These are phyloP conservation scores for Cataglyphis cursor DNA, from an alignment of 2,888 invertebrate genomes.

Conservation along the genomic window DNA sequence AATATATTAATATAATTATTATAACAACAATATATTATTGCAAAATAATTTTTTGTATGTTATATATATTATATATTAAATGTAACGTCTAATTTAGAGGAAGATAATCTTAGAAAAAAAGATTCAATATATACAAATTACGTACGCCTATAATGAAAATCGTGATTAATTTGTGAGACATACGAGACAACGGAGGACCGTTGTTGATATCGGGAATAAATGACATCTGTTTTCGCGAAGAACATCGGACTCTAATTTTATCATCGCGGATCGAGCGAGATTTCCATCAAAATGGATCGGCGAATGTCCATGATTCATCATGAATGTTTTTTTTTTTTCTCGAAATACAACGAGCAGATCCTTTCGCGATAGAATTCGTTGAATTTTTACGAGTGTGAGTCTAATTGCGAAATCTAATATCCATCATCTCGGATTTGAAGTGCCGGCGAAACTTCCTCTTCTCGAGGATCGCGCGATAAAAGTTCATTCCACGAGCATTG, in stretches of 20 bases:
- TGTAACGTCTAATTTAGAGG: neutral
- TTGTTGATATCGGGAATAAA: slow-evolving; percentile 22
- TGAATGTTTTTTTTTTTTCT: neutral
- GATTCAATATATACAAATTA: neutral
- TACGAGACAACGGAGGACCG: neutral
- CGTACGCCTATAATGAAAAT: neutral
- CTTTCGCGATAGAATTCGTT: slow-evolving; percentile 17
- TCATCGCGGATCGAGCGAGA: neutral
- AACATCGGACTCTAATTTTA: slow-evolving; percentile 32
- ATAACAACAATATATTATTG: neutral
- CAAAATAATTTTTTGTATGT: neutral
- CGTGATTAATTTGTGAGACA: neutral
- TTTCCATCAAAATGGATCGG: slow-evolving; percentile 15
- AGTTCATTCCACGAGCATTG: slow-evolving; percentile 46
- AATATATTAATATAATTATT: neutral
- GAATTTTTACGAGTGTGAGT: slow-evolving; percentile 32
- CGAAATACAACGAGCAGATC: neutral
- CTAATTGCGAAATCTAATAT: neutral
- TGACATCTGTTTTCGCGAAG: neutral
- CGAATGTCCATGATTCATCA: slow-evolving; percentile 3
- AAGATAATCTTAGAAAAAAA: neutral
- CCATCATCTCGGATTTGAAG: slow-evolving; percentile 33
- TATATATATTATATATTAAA: neutral
- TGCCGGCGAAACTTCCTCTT: neutral
- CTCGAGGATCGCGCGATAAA: slow-evolving; percentile 63